phyloP scores from a whole-genome alignment of 2,113 vertebrate species.

The Brachionichthys hirsutus region DNA sequence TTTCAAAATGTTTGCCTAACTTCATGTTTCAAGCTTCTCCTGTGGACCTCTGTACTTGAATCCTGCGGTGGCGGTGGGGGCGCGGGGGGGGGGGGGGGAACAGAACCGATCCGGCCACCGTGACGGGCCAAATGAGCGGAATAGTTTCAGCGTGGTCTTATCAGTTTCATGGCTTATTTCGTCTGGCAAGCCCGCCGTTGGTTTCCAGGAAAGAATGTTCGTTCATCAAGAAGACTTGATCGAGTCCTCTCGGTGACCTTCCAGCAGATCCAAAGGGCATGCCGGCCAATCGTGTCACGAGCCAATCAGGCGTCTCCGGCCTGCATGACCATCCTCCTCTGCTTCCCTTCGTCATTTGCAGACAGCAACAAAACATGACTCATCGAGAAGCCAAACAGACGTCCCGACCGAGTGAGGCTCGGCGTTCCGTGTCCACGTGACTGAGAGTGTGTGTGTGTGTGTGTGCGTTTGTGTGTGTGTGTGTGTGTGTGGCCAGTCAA shows the following conservation, averaged over 20 bases:
- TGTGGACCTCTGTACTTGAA: no score
- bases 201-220: conserved; percentile 61
- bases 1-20: no score
- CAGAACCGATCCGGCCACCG: not conserved
- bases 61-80: no score
- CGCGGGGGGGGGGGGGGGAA: no score
- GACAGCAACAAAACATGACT: conserved; percentile 52
- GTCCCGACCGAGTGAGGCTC: conserved; percentile 9
- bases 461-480: no score
- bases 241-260: conserved; percentile 36
- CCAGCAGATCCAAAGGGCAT: not conserved
- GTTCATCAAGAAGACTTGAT: conserved; percentile 34
- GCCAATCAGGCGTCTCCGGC: conserved; percentile 39
- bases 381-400: conserved; percentile 32
- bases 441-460: conserved; percentile 2
- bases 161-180: conserved; percentile 62
- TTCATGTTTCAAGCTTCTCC: no score
- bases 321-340: conserved; percentile 27
- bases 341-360: conserved; percentile 34
- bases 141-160: conserved; percentile 64
- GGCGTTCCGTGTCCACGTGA: conserved; percentile 25
- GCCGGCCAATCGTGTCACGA: conserved; percentile 23
- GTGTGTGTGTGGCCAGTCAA: conserved; percentile 35
- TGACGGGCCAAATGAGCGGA: conserved; percentile 46
- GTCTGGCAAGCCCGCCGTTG: conserved; percentile 50